Evolutionary conservation across 2,797 vertebrate genomes (phyloP), one percentile per base, ranked within the genome.

Genomic region (Gallinago nigripennis): DNA sequence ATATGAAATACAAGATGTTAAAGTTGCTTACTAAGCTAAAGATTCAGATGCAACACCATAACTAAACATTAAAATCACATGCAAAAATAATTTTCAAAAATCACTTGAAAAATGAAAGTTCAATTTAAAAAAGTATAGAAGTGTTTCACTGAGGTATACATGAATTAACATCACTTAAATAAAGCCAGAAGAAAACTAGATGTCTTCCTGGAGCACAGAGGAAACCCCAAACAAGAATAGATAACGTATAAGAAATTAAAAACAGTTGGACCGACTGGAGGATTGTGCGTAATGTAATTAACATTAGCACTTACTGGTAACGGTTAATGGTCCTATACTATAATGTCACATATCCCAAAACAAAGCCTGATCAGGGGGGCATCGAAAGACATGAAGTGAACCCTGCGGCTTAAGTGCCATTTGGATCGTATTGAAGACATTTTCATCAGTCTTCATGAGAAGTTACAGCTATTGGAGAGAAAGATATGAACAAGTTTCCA

Each of bases 251-350:
- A 94, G 87, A 86, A 92, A 86, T 48, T 16, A 87, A 45, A 86
- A 88, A 91, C 82, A 94, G 94, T 91, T 91, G 91, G 94, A 53
- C 77, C 66, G 88, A 94, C 83, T 90, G 93, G 77, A 97, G 82
- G 84, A 96, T 68, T 84, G 83, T 85, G 80, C 77, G 91, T 93
- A 94, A 53, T 86, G 92, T 94, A 94, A 96, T 94, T 94, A 95
- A 97, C 77, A 77, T 92, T 73, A 91, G 86, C 48, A 57, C 90
- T 95, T 90, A 82, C 77, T 94, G 90, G 88, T 90, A 92, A 88
- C 6, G 27, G 85, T 82, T 92, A 91, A 90, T 88, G 78, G 73
- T 84, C 70, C 93, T 94, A n/a, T 91, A 95, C 45, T 83, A 33
- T 33, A 33, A 33, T 33, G 84, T 68, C 83, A 82, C 77, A 73